These are phyloP conservation scores for Plodia interpunctella DNA, from an alignment of 1,140 invertebrate genomes.

Conservation along the genomic window DNA sequence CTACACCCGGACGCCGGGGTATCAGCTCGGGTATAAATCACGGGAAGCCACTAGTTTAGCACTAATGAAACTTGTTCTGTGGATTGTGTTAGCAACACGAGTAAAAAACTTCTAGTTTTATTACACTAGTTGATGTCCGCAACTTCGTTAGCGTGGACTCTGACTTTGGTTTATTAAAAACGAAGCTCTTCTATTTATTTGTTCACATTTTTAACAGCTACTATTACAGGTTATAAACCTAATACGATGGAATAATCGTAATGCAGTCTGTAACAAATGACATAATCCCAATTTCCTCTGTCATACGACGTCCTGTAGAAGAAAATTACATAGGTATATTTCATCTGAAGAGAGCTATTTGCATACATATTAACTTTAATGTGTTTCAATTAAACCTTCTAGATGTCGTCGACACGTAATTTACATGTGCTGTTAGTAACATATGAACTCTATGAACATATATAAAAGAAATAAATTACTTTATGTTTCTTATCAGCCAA, in stretches of 20 bases:
- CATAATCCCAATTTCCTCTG: not conserved
- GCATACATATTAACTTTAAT: constrained; percentile 3
- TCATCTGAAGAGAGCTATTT: not conserved
- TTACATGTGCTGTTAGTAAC: not conserved
- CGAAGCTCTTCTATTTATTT: too few relatives aligned
- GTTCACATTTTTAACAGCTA: too few relatives aligned
- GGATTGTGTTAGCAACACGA: not conserved
- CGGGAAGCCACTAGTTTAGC: not conserved
- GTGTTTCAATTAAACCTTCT: not conserved
- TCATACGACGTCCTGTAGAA: not conserved
- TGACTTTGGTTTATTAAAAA: too few relatives aligned
- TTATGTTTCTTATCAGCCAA: too few relatives aligned
- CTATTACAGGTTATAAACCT: too few relatives aligned
- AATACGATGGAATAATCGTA: too few relatives aligned
- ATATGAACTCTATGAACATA: too few relatives aligned
- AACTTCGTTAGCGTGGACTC: too few relatives aligned
- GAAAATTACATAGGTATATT: not conserved
- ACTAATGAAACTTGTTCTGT: not conserved
- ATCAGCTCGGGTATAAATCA: constrained; percentile 23
- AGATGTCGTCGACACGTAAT: not conserved
- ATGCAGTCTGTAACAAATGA: too few relatives aligned
- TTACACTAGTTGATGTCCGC: too few relatives aligned
- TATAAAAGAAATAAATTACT: too few relatives aligned
- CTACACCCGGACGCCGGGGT: constrained; percentile 23
- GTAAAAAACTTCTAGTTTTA: too few relatives aligned